Conservation (phyloP, 2,113 vertebrate genomes). For the Galeopterus variegatus region DNA sequence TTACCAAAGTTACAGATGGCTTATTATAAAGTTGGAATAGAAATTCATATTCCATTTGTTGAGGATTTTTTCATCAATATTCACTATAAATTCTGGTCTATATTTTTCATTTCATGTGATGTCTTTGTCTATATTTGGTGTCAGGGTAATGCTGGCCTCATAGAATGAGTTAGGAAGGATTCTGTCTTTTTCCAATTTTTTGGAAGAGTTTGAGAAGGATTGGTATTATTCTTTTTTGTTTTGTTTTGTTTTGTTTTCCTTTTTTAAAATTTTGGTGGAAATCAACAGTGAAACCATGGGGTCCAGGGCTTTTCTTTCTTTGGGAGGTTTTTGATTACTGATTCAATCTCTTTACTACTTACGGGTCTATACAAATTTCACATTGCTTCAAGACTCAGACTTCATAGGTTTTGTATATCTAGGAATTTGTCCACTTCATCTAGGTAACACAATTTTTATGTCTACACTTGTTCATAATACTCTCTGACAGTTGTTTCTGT, state of each 20-base stretch:
- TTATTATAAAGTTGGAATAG: neutral
- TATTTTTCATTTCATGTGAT: neutral
- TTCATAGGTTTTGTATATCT: neutral
- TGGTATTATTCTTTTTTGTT: neutral
- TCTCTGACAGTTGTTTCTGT: neutral
- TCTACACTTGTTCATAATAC: neutral
- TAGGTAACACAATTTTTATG: neutral
- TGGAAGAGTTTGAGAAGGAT: neutral
- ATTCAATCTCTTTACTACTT: neutral
- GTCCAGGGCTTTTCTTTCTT: neutral
- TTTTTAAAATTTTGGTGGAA: neutral
- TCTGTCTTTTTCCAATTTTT: neutral
- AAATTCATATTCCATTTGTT: neutral
- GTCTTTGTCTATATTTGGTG: neutral
- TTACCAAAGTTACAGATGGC: neutral
- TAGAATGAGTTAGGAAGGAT: neutral
- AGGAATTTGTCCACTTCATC: neutral
- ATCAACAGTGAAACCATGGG: neutral
- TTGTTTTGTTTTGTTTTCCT: too few species aligned
- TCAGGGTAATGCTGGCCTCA: neutral
- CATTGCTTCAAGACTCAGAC: neutral
- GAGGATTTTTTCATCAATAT: neutral
- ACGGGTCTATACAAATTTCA: neutral
- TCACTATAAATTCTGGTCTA: neutral
- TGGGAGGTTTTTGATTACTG: neutral